These are phyloP conservation scores for Lithobius niger DNA, from an alignment of 1,140 invertebrate species.

Conservation along the genomic window DNA sequence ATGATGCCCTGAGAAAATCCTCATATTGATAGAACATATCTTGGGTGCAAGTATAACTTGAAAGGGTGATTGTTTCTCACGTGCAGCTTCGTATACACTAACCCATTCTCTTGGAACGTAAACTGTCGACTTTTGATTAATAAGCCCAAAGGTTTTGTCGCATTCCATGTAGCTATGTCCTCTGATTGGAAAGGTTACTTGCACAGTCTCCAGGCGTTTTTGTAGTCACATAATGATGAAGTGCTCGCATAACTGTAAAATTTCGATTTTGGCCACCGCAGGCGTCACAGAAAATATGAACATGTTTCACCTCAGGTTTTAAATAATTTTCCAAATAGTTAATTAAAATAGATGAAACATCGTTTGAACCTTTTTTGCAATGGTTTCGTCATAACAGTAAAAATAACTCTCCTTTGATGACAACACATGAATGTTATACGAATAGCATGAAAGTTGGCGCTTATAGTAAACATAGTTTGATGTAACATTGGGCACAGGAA, in stretches of 20 bases:
- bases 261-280: background rate
- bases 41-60: no score
- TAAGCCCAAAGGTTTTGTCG: background rate
- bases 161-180: background rate
- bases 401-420: background rate
- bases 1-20: no score
- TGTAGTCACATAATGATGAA: background rate
- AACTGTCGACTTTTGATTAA: background rate
- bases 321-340: background rate
- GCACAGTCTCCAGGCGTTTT: background rate
- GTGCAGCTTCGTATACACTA: background rate
- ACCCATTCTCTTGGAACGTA: background rate
- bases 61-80: no score
- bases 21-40: no score
- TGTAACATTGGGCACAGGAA: background rate
- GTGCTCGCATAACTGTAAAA: background rate
- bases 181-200: background rate
- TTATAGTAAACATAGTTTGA: background rate
- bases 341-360: background rate
- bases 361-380: background rate
- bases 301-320: background rate
- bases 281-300: background rate
- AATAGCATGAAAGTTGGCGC: background rate
- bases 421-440: background rate
- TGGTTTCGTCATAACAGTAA: background rate